Percentiles rank a stretch among this genome's conserved stretches.
These are phyloP conservation scores for Eleginops maclovinus DNA, from an alignment of 2,113 vertebrate genomes.

Conservation along the genomic window DNA sequence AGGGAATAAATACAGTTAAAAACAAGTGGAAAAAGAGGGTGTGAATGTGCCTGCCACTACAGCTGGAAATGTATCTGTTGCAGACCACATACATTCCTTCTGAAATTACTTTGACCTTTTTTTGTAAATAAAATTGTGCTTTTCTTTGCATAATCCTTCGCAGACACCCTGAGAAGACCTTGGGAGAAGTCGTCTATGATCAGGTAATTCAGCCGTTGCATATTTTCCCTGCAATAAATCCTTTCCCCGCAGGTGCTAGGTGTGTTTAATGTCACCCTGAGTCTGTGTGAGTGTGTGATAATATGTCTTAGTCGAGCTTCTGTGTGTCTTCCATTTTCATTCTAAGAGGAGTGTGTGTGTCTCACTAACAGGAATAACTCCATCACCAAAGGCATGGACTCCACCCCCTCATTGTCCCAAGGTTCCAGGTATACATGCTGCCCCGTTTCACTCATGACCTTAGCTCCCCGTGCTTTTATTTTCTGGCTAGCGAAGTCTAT, in stretches of 20 bases:
- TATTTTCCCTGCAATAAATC: conserved; percentile 10
- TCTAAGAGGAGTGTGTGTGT: conserved; percentile 78
- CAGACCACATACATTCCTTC: conserved; percentile 20
- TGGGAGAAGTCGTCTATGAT: conserved; percentile 90
- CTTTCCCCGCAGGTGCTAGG: conserved; percentile 9
- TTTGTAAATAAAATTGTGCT: neutral
- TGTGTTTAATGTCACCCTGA: conserved; percentile 33
- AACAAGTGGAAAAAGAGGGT: too few species aligned
- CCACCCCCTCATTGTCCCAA: conserved; percentile 72
- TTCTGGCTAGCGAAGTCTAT: conserved; percentile 31
- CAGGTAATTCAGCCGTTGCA: conserved; percentile 78
- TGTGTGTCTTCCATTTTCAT: conserved; percentile 59
- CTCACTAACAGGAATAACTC: conserved; percentile 87
- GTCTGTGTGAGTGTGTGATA: conserved; percentile 22
- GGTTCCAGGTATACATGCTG: conserved; percentile 77
- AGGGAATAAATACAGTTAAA: too few species aligned
- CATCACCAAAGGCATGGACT: conserved; percentile 80
- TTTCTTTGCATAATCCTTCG: conserved; percentile 27
- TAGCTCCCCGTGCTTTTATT: conserved; percentile 24
- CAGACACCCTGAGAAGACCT: conserved; percentile 87
- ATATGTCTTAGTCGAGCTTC: conserved; percentile 8
- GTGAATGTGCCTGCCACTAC: too few species aligned
- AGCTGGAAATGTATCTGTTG: too few species aligned
- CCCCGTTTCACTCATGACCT: conserved; percentile 32
- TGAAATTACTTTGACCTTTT: neutral